A percentile compares a stretch with the other conserved stretches of the same genome.
Conservation (phyloP, 2,113 vertebrate genomes). For the Laticauda laticaudata region DNA sequence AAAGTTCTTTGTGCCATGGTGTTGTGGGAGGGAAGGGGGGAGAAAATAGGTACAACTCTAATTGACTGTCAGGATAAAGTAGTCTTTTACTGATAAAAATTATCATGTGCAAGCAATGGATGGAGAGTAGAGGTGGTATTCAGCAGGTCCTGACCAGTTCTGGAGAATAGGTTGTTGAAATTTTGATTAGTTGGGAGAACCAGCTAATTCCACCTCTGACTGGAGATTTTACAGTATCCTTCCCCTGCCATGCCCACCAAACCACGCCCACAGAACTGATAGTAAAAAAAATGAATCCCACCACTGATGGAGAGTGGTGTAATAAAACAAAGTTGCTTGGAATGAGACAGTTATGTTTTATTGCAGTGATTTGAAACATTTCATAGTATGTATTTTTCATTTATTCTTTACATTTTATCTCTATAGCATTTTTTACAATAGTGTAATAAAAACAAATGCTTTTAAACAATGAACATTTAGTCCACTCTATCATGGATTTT, state of each 20-base stretch:
- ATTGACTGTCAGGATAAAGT: neutral
- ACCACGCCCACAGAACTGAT: no score
- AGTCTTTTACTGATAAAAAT: neutral
- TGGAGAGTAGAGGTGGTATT: no score
- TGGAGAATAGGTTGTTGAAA: no score
- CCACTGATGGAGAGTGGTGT: neutral
- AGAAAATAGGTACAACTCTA: neutral
- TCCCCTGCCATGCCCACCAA: no score
- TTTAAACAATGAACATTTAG: neutral
- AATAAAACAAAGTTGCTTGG: neutral
- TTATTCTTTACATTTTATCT: neutral
- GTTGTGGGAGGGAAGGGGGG: neutral
- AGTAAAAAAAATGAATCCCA: no score
- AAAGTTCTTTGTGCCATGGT: neutral
- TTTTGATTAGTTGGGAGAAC: no score
- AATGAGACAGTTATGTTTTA: neutral
- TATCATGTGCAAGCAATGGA: neutral
- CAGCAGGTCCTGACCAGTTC: no score
- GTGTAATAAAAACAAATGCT: neutral
- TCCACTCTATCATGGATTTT: neutral
- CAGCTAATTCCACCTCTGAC: no score
- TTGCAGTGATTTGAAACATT: neutral
- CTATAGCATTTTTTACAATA: neutral
- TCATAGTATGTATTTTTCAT: neutral
- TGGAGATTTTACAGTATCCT: no score